Evolutionary conservation across 2,113 vertebrate species (phyloP), one percentile per base, ranked within the genome.

Genomic region (Tachysurus vachellii): DNA sequence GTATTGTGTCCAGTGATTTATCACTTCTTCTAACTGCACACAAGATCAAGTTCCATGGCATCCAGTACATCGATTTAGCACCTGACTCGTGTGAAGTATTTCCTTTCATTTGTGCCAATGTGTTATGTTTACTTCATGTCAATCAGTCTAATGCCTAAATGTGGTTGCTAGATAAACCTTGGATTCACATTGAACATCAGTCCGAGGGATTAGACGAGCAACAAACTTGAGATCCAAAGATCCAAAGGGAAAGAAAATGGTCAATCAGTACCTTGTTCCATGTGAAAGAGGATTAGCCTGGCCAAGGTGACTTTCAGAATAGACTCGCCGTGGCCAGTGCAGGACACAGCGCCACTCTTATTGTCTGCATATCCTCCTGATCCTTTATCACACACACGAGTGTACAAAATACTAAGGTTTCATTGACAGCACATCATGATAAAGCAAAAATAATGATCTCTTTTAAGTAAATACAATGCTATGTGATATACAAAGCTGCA

Each of bases 291-390:
- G 83, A 95, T 90, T 88, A 92, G 91, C 87, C 92, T 93, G 89
- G 86, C 93, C 85, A 96, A 85, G 83, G 91, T 94, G 79, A 93
- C 88, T 94, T 95, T 95, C 84, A 94, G 93, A 91, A 96, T 94
- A 77, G 93, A 93, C 87, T 96, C 92, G 92, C 90, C 92, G 75
- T 91, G 92, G 57, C 89, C 90, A 6, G 93, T 95, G 90, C 94
- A 93, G 53, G 93, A 95, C 36, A 95, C 93, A 5, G 94, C 93
- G 71, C 91, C 92, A 90, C 62, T 91, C 0, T 86, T 53, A 66
- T 95, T 96, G 89, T 94, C 93, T 90, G 93, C 93, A 79, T 91
- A 93, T 84, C 90, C 92, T 82, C 94, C 94, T 89, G 89, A 94
- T 77, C 91, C 92, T 95, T 68, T 68, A 88, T 87, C 82, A 28